A percentile compares a stretch with the other conserved stretches of the same genome.
Evolutionary conservation across 2,113 vertebrate genomes (phyloP).

Genomic region (Muntiacus muntjak): DNA sequence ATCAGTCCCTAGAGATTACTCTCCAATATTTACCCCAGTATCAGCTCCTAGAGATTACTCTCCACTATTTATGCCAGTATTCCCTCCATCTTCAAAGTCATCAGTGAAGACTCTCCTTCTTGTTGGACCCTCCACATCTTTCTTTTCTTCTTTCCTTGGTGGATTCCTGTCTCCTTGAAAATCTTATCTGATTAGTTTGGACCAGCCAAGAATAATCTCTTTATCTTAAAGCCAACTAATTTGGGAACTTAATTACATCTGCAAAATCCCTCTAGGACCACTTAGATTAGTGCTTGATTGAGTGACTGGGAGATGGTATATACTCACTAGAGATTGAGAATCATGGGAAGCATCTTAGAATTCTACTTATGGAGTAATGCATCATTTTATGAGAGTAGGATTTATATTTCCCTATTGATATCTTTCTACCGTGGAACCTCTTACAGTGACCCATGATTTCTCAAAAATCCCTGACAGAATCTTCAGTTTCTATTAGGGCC

Average conservation of each 20-base stretch:
- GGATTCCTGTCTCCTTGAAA: neutral
- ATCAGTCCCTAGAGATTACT: neutral
- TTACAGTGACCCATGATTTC: neutral
- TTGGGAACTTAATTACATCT: neutral
- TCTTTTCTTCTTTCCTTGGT: neutral
- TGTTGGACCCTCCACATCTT: neutral
- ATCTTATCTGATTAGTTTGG: neutral
- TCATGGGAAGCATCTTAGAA: neutral
- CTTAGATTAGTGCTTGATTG: neutral
- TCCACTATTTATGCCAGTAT: accelerated
- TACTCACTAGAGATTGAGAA: neutral
- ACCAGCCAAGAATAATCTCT: neutral
- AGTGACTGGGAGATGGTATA: neutral
- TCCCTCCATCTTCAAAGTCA: neutral
- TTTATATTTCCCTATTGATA: neutral
- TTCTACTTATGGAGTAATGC: neutral
- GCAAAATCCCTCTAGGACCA: neutral
- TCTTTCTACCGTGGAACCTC: neutral
- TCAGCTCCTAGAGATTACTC: neutral
- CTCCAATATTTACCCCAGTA: accelerated
- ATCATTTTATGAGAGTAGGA: neutral
- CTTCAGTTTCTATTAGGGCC: neutral
- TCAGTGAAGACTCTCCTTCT: neutral
- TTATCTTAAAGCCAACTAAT: neutral
- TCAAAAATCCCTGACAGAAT: neutral